Base-by-base conservation (phyloP, 2,797 vertebrate species). In the Pygocentrus nattereri region DNA sequence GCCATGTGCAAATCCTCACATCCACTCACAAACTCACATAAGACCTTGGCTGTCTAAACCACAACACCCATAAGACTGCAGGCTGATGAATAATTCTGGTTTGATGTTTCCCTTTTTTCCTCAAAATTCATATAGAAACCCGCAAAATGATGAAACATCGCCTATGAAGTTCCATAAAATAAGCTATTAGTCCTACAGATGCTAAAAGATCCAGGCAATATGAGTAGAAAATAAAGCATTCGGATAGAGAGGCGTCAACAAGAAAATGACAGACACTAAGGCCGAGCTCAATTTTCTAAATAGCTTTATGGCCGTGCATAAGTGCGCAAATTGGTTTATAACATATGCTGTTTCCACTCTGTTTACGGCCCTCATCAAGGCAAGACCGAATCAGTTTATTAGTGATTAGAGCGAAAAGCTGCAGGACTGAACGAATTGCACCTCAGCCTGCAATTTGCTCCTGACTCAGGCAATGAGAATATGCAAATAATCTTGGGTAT, bases 401-500 rank as follows among this genome's bases (percentile, higher is more conserved):
- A 93, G 91, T 89, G 90, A 93, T 94, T 92, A 93, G 90, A 86
- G 79, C 85, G 82, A 85, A 91, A 92, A 92, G 85, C 91, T 91
- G 88, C 90, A 89, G 91, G 91, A 93, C 90, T 87, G 90, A 90
- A 88, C 91, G 90, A 90, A 90, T 88, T 88, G 77, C 88, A 91
- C 89, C 90, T 91, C 91, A 80, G 91, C 89, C 88, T 91, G 90
- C 90, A 88, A 93, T 94, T 93, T 93, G 88, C 88, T 89, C 88
- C 82, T 91, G 91, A 90, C 90, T 90, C 77, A 83, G 87, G 90
- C 87, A 92, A 93, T 89, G 89, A 84, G 86, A 94, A 93, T 94
- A 94, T 95, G 93, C 93, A 93, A 95, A 95, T 94, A 89, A 84
- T 75, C 87, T 81, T 81, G 88, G 88, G 87, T 88, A 85, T 91